These are phyloP conservation scores for Hydrotaea cyrtoneurina DNA, from an alignment of 2,888 invertebrate genomes.

Conservation along the genomic window DNA sequence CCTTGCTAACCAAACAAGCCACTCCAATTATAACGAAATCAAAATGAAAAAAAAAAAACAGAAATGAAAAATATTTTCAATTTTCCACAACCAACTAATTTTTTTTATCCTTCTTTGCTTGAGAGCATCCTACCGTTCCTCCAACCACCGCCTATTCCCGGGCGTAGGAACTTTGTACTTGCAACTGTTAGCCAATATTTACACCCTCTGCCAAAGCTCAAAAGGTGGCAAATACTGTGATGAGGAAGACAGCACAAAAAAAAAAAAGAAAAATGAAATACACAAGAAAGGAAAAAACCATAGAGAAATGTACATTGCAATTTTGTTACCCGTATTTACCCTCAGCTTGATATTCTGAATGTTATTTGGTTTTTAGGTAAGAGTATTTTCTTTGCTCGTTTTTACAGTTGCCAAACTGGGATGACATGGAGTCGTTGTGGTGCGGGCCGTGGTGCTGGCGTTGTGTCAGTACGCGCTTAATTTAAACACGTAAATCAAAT, in stretches of 20 bases:
- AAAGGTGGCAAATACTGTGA: conserved; percentile 46
- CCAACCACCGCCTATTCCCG: not conserved
- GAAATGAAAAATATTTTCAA: conserved; percentile 31
- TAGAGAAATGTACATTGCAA: conserved; percentile 54
- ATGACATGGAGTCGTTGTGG: conserved; percentile 1
- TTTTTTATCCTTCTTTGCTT: not conserved
- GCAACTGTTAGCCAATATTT: conserved; percentile 21
- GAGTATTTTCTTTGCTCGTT: conserved; percentile 21
- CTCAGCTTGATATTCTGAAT: conserved; percentile 34
- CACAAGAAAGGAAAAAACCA: no score
- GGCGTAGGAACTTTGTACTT: not conserved
- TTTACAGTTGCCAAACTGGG: not conserved
- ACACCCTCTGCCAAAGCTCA: conserved; percentile 32
- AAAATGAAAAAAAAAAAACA: not conserved
- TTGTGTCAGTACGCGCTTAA: conserved; percentile 56
- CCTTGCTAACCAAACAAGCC: not conserved
- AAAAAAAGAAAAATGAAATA: not conserved
- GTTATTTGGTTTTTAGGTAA: conserved; percentile 30
- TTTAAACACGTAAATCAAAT: conserved; percentile 76
- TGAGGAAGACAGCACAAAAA: not conserved
- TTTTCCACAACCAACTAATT: conserved; percentile 27
- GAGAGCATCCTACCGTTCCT: not conserved
- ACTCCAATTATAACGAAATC: conserved; percentile 24
- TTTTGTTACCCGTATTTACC: conserved; percentile 50
- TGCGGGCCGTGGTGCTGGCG: not conserved